phyloP scores from a whole-genome alignment of 2,797 vertebrate species.

The Alfaro cultratus region DNA sequence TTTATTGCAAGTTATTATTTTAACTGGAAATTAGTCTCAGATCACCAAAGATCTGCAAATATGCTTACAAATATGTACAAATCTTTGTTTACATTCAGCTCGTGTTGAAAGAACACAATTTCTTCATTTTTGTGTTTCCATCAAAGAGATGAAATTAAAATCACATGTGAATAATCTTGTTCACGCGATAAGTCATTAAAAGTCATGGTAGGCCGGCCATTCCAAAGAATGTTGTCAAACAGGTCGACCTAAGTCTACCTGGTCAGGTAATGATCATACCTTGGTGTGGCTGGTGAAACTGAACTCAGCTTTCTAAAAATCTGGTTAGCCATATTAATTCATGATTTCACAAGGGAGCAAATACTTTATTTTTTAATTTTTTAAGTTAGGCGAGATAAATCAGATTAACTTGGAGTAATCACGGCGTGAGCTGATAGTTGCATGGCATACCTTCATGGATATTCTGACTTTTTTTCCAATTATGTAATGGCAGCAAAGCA shows the following conservation, averaged over 20 bases:
- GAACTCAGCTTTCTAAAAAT: neutral
- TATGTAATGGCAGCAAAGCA: slow-evolving; percentile 31
- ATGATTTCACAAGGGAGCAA: neutral
- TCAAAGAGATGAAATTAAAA: no score
- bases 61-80: no score
- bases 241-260: neutral
- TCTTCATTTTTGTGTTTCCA: no score
- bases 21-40: no score
- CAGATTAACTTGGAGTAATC: neutral
- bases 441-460: neutral
- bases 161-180: no score
- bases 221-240: neutral
- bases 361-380: neutral
- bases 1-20: no score
- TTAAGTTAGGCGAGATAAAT: neutral
- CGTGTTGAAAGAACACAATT: no score
- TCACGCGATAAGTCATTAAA: no score
- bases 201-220: no score
- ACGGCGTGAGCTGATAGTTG: neutral
- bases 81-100: no score
- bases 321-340: neutral
- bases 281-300: neutral
- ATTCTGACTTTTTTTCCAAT: neutral
- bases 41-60: no score
- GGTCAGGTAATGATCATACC: neutral